These are phyloP conservation scores for Anguilla rostrata DNA, from an alignment of 2,113 vertebrate genomes.

Conservation along the genomic window DNA sequence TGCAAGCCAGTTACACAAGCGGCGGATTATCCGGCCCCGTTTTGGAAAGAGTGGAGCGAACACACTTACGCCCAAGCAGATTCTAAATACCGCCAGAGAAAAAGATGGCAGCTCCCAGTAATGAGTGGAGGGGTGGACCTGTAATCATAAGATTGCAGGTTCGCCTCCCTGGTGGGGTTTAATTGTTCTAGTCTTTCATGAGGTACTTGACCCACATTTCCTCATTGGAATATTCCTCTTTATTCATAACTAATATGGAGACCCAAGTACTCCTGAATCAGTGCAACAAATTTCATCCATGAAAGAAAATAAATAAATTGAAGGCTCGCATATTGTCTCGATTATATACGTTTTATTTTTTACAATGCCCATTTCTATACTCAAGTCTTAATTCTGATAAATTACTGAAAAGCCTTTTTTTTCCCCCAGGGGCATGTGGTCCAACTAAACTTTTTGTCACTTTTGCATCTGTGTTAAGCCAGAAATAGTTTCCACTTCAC, in stretches of 20 bases:
- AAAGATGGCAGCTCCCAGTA: neutral
- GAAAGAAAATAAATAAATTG: neutral
- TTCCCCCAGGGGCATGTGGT: neutral
- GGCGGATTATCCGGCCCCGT: constrained; percentile 12
- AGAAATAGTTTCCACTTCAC: neutral
- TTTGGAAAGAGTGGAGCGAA: constrained; percentile 6
- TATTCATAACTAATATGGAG: neutral
- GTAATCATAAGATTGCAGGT: neutral
- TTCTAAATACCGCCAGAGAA: neutral
- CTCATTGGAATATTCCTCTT: neutral
- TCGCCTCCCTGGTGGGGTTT: neutral
- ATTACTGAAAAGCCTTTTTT: neutral
- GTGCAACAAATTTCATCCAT: neutral
- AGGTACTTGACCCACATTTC: neutral
- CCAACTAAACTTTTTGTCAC: neutral
- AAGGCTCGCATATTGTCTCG: neutral
- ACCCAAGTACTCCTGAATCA: neutral
- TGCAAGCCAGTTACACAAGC: constrained; percentile 17
- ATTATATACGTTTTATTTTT: neutral
- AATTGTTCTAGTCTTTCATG: neutral
- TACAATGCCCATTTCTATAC: neutral
- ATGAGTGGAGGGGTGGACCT: neutral
- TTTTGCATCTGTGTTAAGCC: neutral
- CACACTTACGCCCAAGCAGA: neutral
- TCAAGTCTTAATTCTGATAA: neutral